Conservation (phyloP, 1,140 invertebrate genomes). For the Calliphora vicina region DNA sequence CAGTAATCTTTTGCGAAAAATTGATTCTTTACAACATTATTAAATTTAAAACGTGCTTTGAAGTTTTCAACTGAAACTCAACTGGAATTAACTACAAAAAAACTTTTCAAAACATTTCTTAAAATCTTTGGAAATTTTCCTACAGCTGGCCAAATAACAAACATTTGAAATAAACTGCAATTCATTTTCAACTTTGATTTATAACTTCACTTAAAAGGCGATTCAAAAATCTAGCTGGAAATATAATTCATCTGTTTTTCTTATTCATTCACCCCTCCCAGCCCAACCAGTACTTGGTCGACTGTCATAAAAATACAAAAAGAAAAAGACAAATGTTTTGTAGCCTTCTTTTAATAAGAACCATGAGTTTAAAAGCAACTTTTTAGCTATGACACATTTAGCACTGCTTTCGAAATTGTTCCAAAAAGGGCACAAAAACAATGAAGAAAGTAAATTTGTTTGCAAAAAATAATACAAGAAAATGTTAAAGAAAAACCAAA, state of each 20-base stretch:
- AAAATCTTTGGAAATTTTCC: neutral
- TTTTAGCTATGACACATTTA: neutral
- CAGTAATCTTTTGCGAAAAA: neutral
- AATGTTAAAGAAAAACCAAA: neutral
- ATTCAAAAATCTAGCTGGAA: neutral
- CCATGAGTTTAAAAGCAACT: neutral
- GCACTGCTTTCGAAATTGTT: neutral
- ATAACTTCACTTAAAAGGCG: constrained; percentile 13
- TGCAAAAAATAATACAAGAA: neutral
- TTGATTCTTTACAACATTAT: neutral
- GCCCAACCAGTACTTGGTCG: neutral
- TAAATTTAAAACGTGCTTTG: neutral
- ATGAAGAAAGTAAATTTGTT: neutral
- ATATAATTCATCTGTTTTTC: neutral
- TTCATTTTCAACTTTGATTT: neutral
- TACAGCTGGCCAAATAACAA: neutral
- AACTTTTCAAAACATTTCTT: neutral
- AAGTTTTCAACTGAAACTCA: neutral
- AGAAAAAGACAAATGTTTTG: constrained; percentile 11
- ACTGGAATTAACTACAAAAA: neutral
- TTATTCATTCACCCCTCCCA: too few relatives aligned
- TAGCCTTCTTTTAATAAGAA: neutral
- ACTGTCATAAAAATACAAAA: neutral
- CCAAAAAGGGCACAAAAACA: neutral
- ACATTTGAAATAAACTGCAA: too few relatives aligned